These are phyloP conservation scores for Notothenia rossii DNA, from an alignment of 2,113 vertebrate species.

Conservation along the genomic window DNA sequence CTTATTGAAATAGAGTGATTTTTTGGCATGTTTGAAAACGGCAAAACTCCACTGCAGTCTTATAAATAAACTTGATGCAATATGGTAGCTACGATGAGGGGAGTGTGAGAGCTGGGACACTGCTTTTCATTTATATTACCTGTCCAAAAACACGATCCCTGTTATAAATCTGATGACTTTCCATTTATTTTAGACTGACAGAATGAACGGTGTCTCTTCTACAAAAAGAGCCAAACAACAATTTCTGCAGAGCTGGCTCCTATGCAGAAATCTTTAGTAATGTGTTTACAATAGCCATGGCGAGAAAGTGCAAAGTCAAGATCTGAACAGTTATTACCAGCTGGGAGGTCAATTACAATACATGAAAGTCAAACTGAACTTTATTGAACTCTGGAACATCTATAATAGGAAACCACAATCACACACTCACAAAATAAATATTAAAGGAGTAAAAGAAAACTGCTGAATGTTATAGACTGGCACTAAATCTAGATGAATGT, in stretches of 20 bases:
- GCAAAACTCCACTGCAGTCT: constrained; percentile 16
- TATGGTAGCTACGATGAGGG: constrained; percentile 4
- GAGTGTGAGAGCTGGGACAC: constrained; percentile 5
- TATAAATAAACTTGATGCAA: constrained; percentile 28
- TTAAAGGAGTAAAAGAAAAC: background rate
- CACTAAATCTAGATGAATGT: background rate
- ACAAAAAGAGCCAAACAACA: constrained; percentile 22
- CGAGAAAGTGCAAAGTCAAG: constrained; percentile 30
- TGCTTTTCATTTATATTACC: constrained; percentile 40
- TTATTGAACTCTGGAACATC: constrained; percentile 4
- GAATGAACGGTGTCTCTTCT: constrained; percentile 1
- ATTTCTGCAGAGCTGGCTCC: constrained; percentile 32
- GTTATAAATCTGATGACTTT: constrained; percentile 35
- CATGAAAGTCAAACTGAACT: constrained; percentile 45
- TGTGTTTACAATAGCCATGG: constrained; percentile 52
- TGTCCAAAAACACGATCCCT: constrained; percentile 20
- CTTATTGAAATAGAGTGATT: constrained; percentile 61
- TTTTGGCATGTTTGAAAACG: constrained; percentile 18
- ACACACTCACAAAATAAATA: background rate
- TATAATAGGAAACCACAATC: constrained; percentile 17
- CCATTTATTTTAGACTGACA: constrained; percentile 25
- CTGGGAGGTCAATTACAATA: constrained; percentile 41
- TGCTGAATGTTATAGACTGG: background rate
- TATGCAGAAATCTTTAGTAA: constrained; percentile 39
- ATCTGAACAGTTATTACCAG: constrained; percentile 34